Conservation (phyloP, 2,888 invertebrate genomes). For the Microdon myrmicae region DNA sequence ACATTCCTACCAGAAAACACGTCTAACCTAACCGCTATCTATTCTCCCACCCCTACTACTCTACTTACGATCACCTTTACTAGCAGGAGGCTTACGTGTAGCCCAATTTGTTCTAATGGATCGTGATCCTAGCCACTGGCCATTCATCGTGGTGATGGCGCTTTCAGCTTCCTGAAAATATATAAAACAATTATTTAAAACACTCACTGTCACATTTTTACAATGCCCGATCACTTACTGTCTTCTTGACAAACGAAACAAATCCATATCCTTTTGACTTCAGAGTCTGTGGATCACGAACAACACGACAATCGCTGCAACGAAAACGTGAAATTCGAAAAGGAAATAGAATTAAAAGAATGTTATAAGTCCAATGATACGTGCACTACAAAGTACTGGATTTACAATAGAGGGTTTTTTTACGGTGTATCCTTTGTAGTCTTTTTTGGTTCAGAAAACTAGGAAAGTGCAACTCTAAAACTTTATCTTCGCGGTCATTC, state of each 20-base stretch:
- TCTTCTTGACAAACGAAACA: constrained; percentile 98
- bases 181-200: not conserved
- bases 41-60: constrained; percentile 23
- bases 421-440: too few relatives aligned
- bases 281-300: constrained; percentile 96
- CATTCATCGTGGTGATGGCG: constrained; percentile 98
- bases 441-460: too few relatives aligned
- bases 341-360: constrained; percentile 10
- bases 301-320: constrained; percentile 96
- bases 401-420: too few relatives aligned
- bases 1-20: too few relatives aligned
- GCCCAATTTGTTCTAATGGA: constrained; percentile 99
- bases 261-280: constrained; percentile 99
- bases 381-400: too few relatives aligned
- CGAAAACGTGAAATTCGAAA: constrained; percentile 25
- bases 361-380: too few relatives aligned
- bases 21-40: too few relatives aligned
- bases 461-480: too few relatives aligned
- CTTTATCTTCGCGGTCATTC: too few relatives aligned
- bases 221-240: constrained; percentile 77
- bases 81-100: constrained; percentile 95
- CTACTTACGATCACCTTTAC: constrained; percentile 83
- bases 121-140: constrained; percentile 97
- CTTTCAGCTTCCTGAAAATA: constrained; percentile 91
- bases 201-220: not conserved